Evolutionary conservation across 1,140 invertebrate species (phyloP), one percentile per base, ranked within the genome.

Genomic region (Venustaconcha ellipsiformis): DNA sequence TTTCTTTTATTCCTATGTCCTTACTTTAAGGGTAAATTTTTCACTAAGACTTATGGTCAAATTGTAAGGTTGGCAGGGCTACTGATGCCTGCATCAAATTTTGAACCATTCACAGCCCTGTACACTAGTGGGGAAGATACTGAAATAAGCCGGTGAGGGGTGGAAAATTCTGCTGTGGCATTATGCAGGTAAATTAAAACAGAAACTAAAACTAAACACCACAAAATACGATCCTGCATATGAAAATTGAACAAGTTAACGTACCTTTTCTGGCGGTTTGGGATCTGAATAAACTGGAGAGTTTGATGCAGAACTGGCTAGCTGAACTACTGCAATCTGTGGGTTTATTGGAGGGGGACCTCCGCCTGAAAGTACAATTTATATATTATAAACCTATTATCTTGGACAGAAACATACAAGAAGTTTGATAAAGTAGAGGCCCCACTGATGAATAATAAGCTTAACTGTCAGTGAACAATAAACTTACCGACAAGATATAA

Each of bases 221-320:
- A 30, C 55, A 14, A 18, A 18, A 30, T 30, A 30, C 2, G 26
- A 30, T 30, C 26, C 26, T 30, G 26, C 26, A 30, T 30, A 30
- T 30, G 26, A 30, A 30, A 23, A 48, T 59, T 67, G 20, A 66
- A 48, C 23, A 70, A 20, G 17, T 59, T 59, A 18, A 63, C 66
- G 56, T 72, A 82, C 82, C 81, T 84, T 84, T 64, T 81, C 81
- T 59, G 57, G 37, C 20, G 70, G 59, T 72, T 80, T 84, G 6
- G 67, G 74, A 17, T 80, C 83, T 8, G n/a, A 15, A 17, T 73
- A 67, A 1, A 70, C 64, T n/a, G 83, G 83, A 0, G 80, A 82
- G 59, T 75, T 82, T 23, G 80, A 79, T 14, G 75, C 74, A 18
- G 81, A 74, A 20, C 62, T 69, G 2, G 70, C 58, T 72, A 82